phyloP scores from a whole-genome alignment of 2,113 vertebrate genomes.

The Alosa alosa region DNA sequence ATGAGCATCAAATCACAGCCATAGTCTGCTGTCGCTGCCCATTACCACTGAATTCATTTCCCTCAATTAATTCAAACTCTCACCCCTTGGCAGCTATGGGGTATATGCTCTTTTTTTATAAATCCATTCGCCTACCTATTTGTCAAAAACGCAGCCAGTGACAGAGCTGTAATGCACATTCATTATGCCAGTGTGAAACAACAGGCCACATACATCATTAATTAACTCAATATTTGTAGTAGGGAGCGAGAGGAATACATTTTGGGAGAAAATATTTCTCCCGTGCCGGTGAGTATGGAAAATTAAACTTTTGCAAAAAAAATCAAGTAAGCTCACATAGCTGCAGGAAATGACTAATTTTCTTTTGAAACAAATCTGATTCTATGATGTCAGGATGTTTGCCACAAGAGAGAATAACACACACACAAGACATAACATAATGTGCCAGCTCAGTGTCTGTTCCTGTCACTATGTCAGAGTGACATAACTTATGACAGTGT shows the following conservation, averaged over 20 bases:
- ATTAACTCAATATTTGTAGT: slow-evolving; percentile 64
- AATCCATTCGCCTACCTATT: slow-evolving; percentile 74
- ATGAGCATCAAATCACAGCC: slow-evolving; percentile 69
- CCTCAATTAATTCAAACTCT: slow-evolving; percentile 79
- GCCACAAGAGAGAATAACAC: slow-evolving; percentile 72
- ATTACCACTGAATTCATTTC: slow-evolving; percentile 77
- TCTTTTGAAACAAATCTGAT: slow-evolving; percentile 61
- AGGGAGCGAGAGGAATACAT: slow-evolving; percentile 43
- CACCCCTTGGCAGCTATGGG: slow-evolving; percentile 67
- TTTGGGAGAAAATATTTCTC: slow-evolving; percentile 29
- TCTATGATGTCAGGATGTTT: slow-evolving; percentile 75
- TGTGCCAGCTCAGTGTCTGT: slow-evolving; percentile 78
- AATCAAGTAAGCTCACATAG: slow-evolving; percentile 19
- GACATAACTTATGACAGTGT: slow-evolving; percentile 73
- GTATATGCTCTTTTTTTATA: slow-evolving; percentile 53
- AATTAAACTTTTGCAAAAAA: not conserved
- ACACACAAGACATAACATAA: slow-evolving; percentile 35
- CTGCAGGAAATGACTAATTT: slow-evolving; percentile 8
- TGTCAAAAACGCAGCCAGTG: slow-evolving; percentile 75
- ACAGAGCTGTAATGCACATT: slow-evolving; percentile 75
- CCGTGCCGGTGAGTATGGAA: not conserved
- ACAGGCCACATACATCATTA: slow-evolving; percentile 72
- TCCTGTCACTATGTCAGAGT: slow-evolving; percentile 78
- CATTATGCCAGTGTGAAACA: slow-evolving; percentile 74
- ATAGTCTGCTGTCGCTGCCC: slow-evolving; percentile 72